These are phyloP conservation scores for Cladorhizidae sp. DNA, from an alignment of 37 sponge, comb jelly and placozoan genomes.

Conservation along the genomic window DNA sequence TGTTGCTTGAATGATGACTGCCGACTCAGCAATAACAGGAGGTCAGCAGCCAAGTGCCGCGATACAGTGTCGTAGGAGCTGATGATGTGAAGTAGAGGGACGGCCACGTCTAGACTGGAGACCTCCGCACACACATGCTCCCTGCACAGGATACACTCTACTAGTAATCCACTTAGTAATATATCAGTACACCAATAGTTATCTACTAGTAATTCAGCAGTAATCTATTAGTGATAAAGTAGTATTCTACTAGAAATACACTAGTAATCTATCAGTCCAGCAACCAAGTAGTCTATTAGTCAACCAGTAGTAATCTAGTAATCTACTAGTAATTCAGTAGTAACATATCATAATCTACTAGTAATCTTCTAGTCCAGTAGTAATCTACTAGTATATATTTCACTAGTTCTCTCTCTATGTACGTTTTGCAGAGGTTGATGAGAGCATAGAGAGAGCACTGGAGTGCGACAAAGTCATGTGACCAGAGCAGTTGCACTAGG, in stretches of 20 bases:
- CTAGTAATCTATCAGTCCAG: background rate
- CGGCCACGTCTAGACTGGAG: background rate
- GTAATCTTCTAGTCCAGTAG: too few relatives aligned
- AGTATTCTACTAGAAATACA: background rate
- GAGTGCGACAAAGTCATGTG: slow-evolving; percentile 14
- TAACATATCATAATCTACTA: too few relatives aligned
- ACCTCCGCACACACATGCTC: background rate
- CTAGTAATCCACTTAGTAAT: too few relatives aligned
- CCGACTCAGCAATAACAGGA: slow-evolving; percentile 64
- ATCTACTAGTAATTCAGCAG: too few relatives aligned
- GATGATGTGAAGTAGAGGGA: slow-evolving; percentile 9
- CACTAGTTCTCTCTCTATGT: background rate
- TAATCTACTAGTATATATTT: too few relatives aligned
- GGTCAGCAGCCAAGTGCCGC: slow-evolving; percentile 54
- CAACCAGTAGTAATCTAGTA: too few relatives aligned
- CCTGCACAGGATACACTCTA: background rate
- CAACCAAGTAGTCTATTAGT: too few relatives aligned
- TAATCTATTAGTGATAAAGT: too few relatives aligned
- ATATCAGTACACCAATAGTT: too few relatives aligned
- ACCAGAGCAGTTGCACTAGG: slow-evolving; percentile 21
- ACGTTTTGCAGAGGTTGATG: slow-evolving; percentile 54
- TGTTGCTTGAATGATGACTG: slow-evolving; percentile 47
- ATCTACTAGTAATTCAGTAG: too few relatives aligned
- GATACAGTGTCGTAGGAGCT: slow-evolving; percentile 1
- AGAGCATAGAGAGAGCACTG: slow-evolving; percentile 47